phyloP scores from a whole-genome alignment of 2,113 vertebrate genomes.

The Bubo blakistoni region DNA sequence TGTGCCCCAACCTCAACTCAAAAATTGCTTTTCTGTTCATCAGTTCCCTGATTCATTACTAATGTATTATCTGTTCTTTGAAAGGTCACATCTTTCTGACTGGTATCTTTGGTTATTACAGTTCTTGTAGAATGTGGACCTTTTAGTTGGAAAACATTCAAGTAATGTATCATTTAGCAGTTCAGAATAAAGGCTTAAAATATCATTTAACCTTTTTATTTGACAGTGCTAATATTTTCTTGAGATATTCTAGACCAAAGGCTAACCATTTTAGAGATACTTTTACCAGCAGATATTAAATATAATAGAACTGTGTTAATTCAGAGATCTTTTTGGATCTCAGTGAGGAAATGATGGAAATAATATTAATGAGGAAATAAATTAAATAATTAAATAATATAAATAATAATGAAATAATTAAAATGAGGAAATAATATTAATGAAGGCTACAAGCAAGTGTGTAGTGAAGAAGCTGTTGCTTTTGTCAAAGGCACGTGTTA shows the following conservation, averaged over 20 bases:
- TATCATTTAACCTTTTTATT: constrained; percentile 19
- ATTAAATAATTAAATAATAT: too few species aligned
- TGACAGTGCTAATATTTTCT: not conserved
- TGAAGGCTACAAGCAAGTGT: not conserved
- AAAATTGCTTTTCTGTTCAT: not conserved
- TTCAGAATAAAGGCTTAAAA: not conserved
- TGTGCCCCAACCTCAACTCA: not conserved
- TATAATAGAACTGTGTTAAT: not conserved
- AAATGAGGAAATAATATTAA: too few species aligned
- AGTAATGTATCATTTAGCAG: not conserved
- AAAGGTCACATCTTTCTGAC: constrained; percentile 16
- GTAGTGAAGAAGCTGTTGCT: not conserved
- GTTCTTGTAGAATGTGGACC: not conserved
- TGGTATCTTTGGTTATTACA: not conserved
- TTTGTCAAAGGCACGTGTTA: not conserved
- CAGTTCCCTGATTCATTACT: not conserved
- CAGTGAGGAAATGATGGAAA: not conserved
- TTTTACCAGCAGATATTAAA: not conserved
- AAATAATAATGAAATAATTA: too few species aligned
- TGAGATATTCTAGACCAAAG: not conserved
- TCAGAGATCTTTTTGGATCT: not conserved
- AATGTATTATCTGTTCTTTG: not conserved
- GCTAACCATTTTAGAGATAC: not conserved
- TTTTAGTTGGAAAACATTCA: not conserved
- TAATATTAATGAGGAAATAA: too few species aligned